Percentiles rank a stretch among this genome's conserved stretches.
These are phyloP conservation scores for Caradrina kadenii DNA, from an alignment of 2,888 invertebrate genomes.

Conservation along the genomic window DNA sequence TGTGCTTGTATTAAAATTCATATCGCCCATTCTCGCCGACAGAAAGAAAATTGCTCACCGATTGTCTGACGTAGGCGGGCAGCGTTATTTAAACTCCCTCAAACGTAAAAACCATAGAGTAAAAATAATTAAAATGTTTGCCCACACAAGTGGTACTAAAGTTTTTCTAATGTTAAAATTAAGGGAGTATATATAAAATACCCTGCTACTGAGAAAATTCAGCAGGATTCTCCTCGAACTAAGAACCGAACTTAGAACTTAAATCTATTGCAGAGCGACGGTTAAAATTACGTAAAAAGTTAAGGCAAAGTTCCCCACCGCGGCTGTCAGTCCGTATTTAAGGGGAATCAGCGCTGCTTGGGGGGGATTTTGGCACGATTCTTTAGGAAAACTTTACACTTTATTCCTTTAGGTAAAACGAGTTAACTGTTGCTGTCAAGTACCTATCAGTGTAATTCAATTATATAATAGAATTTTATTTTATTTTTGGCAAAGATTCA, in stretches of 20 bases:
- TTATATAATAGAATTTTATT: conserved; percentile 31
- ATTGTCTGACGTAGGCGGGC: no score
- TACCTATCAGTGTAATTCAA: background rate
- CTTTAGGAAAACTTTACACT: conserved; percentile 44
- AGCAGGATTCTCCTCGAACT: background rate
- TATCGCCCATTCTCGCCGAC: no score
- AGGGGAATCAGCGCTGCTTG: conserved; percentile 24
- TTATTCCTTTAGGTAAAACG: conserved; percentile 36
- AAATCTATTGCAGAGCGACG: background rate
- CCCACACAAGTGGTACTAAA: no score
- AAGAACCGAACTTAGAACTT: background rate
- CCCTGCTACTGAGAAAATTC: background rate
- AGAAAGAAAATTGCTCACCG: no score
- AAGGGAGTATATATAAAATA: no score
- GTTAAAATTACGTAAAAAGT: conserved; percentile 48
- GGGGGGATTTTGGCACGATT: conserved; percentile 43
- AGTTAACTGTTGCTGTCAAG: conserved; percentile 47
- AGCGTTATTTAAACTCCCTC: no score
- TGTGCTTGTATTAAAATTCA: no score
- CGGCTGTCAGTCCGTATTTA: conserved; percentile 44
- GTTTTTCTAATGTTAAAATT: no score
- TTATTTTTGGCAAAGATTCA: background rate
- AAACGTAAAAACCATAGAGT: no score
- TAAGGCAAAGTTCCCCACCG: conserved; percentile 37
- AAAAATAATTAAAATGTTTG: no score